Evolutionary conservation across 2,113 vertebrate genomes (phyloP).

Genomic region (Diadophis punctatus): DNA sequence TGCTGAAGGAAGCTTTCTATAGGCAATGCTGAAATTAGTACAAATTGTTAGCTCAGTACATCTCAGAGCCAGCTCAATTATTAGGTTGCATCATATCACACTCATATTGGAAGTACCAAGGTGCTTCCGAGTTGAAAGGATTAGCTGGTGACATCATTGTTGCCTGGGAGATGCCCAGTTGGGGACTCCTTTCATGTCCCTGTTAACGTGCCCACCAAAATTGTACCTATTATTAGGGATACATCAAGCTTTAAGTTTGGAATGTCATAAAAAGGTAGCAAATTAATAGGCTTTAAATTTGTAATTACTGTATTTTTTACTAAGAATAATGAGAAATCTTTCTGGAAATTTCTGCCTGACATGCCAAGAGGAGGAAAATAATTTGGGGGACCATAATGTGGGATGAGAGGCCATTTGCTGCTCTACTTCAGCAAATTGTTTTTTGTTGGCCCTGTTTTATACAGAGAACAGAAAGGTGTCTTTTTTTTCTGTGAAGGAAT

Average conservation of each 20-base stretch:
- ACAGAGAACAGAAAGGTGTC: neutral
- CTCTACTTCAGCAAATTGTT: neutral
- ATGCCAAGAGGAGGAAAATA: neutral
- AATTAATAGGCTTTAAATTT: neutral
- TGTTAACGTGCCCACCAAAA: neutral
- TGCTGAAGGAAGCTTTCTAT: neutral
- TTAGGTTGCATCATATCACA: neutral
- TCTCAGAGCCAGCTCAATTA: neutral
- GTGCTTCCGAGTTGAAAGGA: neutral
- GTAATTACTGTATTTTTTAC: neutral
- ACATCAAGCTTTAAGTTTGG: neutral
- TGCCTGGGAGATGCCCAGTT: neutral
- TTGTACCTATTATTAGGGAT: neutral
- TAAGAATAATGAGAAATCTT: neutral
- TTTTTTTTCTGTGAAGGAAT: neutral
- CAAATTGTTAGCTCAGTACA: neutral
- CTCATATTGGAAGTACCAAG: neutral
- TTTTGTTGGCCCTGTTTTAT: neutral
- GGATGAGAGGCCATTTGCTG: neutral
- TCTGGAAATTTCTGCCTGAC: neutral
- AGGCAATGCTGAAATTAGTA: neutral
- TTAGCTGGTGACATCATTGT: neutral
- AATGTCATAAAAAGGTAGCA: neutral
- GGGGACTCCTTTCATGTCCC: neutral
- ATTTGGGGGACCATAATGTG: neutral